A percentile compares a stretch with the other conserved stretches of the same genome.
phyloP scores from a whole-genome alignment of 2,888 invertebrate species.

The Metallyticus violacea region DNA sequence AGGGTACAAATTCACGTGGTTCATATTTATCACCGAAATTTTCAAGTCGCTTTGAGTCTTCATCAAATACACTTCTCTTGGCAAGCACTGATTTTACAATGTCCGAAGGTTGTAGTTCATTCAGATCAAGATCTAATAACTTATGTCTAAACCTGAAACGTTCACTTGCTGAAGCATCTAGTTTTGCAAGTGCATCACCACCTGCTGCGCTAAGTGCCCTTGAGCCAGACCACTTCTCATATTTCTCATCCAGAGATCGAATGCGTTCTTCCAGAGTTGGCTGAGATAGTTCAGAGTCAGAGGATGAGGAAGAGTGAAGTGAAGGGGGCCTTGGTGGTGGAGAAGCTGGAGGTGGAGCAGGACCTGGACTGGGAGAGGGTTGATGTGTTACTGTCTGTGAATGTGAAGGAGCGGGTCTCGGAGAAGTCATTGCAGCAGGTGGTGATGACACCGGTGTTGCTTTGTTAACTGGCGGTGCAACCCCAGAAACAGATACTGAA shows the following conservation, averaged over 20 bases:
- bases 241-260: slow-evolving; percentile 87
- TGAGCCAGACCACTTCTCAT: slow-evolving; percentile 82
- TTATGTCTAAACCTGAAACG: slow-evolving; percentile 66
- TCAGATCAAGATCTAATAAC: slow-evolving; percentile 74
- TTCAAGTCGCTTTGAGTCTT: slow-evolving; percentile 89
- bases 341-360: slow-evolving; percentile 57
- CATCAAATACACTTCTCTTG: slow-evolving; percentile 92
- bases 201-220: slow-evolving; percentile 58
- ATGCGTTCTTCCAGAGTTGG: slow-evolving; percentile 85
- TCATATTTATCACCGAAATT: slow-evolving; percentile 82
- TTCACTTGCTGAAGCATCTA: slow-evolving; percentile 52
- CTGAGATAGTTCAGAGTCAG: slow-evolving; percentile 61
- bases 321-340: slow-evolving; percentile 59
- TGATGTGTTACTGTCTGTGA: slow-evolving; percentile 37
- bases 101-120: slow-evolving; percentile 86
- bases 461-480: slow-evolving; percentile 23
- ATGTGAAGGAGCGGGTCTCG: slow-evolving; percentile 46
- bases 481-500: slow-evolving; percentile 17
- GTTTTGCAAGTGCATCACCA: slow-evolving; percentile 52
- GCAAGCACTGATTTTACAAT: slow-evolving; percentile 90
- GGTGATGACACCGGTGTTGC: slow-evolving; percentile 17
- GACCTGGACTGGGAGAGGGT: slow-evolving; percentile 46
- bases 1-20: slow-evolving; percentile 54
- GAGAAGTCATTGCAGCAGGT: slow-evolving; percentile 34
- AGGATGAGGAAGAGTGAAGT: slow-evolving; percentile 72